Conservation (phyloP, 2,113 vertebrate genomes). For the Oreochromis tanganicae region DNA sequence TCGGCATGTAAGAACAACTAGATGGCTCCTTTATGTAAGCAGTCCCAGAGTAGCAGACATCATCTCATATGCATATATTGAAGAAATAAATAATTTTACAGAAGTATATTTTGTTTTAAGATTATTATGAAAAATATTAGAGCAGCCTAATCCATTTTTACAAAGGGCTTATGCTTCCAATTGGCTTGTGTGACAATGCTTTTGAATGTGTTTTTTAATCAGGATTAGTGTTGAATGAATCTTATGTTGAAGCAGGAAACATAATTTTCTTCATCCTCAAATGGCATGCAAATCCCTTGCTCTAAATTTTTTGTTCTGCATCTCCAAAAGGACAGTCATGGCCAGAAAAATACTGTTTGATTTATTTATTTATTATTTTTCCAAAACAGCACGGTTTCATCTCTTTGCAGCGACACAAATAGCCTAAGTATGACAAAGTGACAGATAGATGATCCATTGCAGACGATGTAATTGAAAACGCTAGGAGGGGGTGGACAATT, state of each 20-base stretch:
- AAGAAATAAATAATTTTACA: conserved; percentile 2
- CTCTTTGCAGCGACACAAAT: conserved; percentile 43
- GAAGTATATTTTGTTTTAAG: conserved; percentile 24
- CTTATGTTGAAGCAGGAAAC: conserved; percentile 22
- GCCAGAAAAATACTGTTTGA: conserved; percentile 10
- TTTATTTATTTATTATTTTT: not conserved
- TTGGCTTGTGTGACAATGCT: conserved; percentile 22
- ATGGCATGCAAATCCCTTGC: conserved; percentile 8
- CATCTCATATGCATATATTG: conserved; percentile 23
- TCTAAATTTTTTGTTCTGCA: conserved; percentile 11
- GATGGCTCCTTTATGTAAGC: conserved; percentile 39
- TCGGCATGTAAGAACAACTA: conserved; percentile 34
- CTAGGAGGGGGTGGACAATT: conserved; percentile 45
- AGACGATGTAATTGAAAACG: conserved; percentile 61
- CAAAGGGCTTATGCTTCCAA: conserved; percentile 27
- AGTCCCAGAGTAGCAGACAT: conserved; percentile 36
- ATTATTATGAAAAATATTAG: conserved; percentile 25
- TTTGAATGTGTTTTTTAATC: not conserved
- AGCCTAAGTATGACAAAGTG: conserved; percentile 14
- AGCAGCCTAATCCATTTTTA: conserved; percentile 30
- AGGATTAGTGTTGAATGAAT: conserved; percentile 39
- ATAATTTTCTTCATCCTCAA: conserved; percentile 27
- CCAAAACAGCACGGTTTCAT: conserved; percentile 19
- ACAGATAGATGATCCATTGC: conserved; percentile 59
- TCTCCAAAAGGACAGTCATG: not conserved